These are phyloP conservation scores for Galleria mellonella DNA, from an alignment of 1,140 invertebrate genomes.

Conservation along the genomic window DNA sequence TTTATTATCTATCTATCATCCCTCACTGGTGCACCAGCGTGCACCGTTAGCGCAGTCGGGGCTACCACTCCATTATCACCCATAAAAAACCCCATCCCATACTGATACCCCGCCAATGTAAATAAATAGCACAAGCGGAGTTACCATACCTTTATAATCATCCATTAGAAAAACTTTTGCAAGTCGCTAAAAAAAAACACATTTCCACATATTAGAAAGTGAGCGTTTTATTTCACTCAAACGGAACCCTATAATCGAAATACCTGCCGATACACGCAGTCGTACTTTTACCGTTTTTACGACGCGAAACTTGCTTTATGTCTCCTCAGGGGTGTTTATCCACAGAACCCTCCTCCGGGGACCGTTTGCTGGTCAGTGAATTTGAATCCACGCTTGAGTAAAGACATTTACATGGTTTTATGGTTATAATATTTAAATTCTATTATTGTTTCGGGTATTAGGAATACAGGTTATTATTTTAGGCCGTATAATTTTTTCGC, in stretches of 20 bases:
- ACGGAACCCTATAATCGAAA: background rate
- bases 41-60: too few relatives aligned
- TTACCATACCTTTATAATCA: too few relatives aligned
- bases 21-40: too few relatives aligned
- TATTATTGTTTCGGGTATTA: slow-evolving; percentile 4
- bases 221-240: background rate
- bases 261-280: background rate
- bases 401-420: background rate
- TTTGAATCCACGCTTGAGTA: background rate
- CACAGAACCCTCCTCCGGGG: background rate
- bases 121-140: too few relatives aligned
- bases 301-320: slow-evolving; percentile 5
- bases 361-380: slow-evolving; percentile 1
- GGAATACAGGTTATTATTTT: slow-evolving; percentile 2
- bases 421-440: slow-evolving; percentile 2
- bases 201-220: background rate
- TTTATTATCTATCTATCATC: too few relatives aligned
- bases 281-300: slow-evolving; percentile 2
- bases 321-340: slow-evolving; percentile 7
- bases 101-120: too few relatives aligned
- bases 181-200: too few relatives aligned
- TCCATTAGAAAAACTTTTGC: too few relatives aligned
- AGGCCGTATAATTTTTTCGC: background rate
- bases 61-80: too few relatives aligned
- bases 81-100: too few relatives aligned